Base-by-base conservation (phyloP, 2,888 invertebrate genomes). In the Galerucella nymphaeae region DNA sequence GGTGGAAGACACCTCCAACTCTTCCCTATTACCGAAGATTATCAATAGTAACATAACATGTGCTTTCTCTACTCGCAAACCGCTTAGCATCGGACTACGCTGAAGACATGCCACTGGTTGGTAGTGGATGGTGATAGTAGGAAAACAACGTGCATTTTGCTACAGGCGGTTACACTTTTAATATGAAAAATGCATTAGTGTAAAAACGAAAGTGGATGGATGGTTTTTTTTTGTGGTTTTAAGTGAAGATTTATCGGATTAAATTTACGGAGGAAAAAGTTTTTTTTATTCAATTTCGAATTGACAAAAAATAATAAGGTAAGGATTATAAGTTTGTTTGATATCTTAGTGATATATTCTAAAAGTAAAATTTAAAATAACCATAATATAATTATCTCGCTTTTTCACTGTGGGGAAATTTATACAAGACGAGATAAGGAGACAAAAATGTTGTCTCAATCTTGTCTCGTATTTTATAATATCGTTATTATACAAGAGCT, bases 21-120 rank as follows among this genome's bases (percentile, higher is more conserved):
- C 63, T 72, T 48, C 41, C 73, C 72, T 70, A 72, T 73, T 73
- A 71, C 69, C 53, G 57, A 41, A 16, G 58, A 62, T 53, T 38
- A 66, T 66, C 64, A 67, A 59, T 65, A 59, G 61, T n/a, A n/a
- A n/a, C n/a, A n/a, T 45, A 67, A 48, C 76, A 69, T 71, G 73
- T 72, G 76, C 73, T 73, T 76, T 73, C 74, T 73, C 76, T 70
- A 63, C 59, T 38, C 70, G 58, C 72, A 64, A 59, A 62, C 69
- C 53, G 61, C 55, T 59, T n/a, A 62, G 38, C 57, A 63, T 61
- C 63, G 68, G 45, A 45, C 57, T 20, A n/a, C n/a, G 59, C 67
- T 68, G 59, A 71, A 75, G 72, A 75, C 61, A 64, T 68, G 61
- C 63, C 66, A 58, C 65, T 30, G 30, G 14, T n/a, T 14, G 38